These are phyloP conservation scores for Macquaria australasica DNA, from an alignment of 2,113 vertebrate species.

Conservation along the genomic window DNA sequence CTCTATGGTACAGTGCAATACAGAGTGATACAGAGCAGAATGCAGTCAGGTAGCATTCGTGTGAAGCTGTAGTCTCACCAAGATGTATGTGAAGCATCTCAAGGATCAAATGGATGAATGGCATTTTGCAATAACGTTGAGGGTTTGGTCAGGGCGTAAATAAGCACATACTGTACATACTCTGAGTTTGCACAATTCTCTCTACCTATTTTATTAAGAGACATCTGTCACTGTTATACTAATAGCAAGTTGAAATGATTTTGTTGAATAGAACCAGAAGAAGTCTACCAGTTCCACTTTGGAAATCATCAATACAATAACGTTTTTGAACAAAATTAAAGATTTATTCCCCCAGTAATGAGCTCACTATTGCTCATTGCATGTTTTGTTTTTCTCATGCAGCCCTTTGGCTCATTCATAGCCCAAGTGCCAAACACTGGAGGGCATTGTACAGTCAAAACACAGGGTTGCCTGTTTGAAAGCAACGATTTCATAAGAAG, in stretches of 20 bases:
- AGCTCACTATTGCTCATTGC: constrained; percentile 13
- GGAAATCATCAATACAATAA: too few species aligned
- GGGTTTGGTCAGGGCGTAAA: not conserved
- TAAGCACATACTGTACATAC: not conserved
- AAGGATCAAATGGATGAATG: not conserved
- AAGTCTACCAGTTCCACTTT: not conserved
- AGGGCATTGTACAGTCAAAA: not conserved
- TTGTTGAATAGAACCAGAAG: not conserved
- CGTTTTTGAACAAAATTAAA: not conserved
- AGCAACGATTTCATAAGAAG: constrained; percentile 55
- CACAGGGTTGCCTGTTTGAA: constrained; percentile 34
- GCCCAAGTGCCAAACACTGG: constrained; percentile 5
- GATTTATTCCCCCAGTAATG: not conserved
- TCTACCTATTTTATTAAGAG: not conserved
- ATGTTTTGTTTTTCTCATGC: constrained; percentile 34
- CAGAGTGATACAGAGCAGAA: not conserved
- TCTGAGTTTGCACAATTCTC: not conserved
- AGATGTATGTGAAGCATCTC: not conserved
- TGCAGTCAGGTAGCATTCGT: not conserved
- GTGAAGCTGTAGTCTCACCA: accelerated
- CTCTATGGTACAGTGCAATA: accelerated
- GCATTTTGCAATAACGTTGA: not conserved
- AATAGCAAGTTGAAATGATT: not conserved
- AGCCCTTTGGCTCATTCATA: not conserved
- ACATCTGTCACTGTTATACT: not conserved